Evolutionary conservation across 1,140 invertebrate species (phyloP).

Genomic region (Calliphora vicina): DNA sequence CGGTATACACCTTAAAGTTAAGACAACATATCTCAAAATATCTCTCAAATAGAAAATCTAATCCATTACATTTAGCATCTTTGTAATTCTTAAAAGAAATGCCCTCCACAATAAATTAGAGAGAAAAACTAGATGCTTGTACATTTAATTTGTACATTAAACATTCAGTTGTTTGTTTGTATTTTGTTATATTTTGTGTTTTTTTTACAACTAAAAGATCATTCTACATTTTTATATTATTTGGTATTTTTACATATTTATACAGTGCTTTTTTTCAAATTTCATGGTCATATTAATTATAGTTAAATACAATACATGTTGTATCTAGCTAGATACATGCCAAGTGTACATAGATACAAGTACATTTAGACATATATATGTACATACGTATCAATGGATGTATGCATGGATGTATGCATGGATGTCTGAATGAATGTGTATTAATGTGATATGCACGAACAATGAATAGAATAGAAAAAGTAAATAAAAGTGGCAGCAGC

Average conservation of each 20-base stretch:
- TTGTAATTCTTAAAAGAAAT: neutral
- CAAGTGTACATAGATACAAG: neutral
- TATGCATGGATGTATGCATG: no score
- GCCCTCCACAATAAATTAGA: neutral
- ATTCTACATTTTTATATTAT: neutral
- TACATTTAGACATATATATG: neutral
- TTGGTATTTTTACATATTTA: neutral
- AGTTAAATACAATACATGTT: neutral
- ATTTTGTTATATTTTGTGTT: neutral
- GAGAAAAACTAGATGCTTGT: neutral
- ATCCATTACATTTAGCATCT: no score
- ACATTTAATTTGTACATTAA: neutral
- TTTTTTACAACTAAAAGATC: neutral
- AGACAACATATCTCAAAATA: no score
- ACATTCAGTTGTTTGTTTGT: neutral
- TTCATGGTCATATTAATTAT: constrained; percentile 14
- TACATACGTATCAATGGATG: neutral
- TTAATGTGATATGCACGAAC: constrained; percentile 13
- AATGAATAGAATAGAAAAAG: neutral
- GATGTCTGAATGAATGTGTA: neutral
- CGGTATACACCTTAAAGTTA: no score
- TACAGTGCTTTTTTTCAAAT: neutral
- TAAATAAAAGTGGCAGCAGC: neutral
- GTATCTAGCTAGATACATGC: neutral
- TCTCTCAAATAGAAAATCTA: no score